A percentile compares a stretch with the other conserved stretches of the same genome.
These are phyloP conservation scores for Etheostoma cragini DNA, from an alignment of 2,113 vertebrate species.

Conservation along the genomic window DNA sequence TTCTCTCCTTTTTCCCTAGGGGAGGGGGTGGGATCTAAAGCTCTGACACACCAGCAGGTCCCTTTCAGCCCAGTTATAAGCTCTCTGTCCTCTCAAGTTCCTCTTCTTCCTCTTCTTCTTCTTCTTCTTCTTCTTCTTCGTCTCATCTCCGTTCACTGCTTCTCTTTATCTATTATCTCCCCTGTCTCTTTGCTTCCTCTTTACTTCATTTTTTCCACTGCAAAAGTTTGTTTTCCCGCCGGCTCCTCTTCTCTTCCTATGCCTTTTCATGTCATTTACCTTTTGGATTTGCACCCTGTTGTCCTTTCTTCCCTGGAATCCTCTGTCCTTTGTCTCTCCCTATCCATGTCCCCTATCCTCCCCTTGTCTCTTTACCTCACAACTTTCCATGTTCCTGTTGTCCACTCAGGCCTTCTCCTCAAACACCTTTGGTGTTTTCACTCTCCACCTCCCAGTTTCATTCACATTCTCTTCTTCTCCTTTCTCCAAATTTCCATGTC, in stretches of 20 bases:
- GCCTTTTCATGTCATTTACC: neutral
- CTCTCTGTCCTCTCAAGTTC: constrained; percentile 57
- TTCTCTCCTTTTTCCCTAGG: constrained; percentile 68
- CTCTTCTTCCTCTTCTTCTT: constrained; percentile 38
- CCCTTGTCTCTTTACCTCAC: constrained; percentile 9
- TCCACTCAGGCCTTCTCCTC: constrained; percentile 18
- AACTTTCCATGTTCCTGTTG: constrained; percentile 27
- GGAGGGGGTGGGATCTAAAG: constrained; percentile 72
- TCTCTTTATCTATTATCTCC: constrained; percentile 12
- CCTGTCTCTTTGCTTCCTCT: constrained; percentile 3
- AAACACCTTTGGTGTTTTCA: neutral
- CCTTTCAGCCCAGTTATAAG: constrained; percentile 75
- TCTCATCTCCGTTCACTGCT: constrained; percentile 33
- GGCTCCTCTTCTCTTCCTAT: neutral
- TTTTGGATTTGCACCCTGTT: neutral
- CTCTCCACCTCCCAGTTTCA: constrained; percentile 4
- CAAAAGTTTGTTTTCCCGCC: neutral
- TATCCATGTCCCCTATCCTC: neutral
- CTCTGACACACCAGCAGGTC: constrained; percentile 78
- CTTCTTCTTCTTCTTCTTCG: constrained; percentile 31
- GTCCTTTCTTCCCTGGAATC: constrained; percentile 3
- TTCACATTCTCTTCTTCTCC: constrained; percentile 12
- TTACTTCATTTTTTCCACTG: constrained; percentile 2
- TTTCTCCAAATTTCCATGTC: neutral
- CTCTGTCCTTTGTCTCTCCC: neutral